Evolutionary conservation across 2,113 vertebrate genomes (phyloP).

Genomic region (Neodon shergylaensis): DNA sequence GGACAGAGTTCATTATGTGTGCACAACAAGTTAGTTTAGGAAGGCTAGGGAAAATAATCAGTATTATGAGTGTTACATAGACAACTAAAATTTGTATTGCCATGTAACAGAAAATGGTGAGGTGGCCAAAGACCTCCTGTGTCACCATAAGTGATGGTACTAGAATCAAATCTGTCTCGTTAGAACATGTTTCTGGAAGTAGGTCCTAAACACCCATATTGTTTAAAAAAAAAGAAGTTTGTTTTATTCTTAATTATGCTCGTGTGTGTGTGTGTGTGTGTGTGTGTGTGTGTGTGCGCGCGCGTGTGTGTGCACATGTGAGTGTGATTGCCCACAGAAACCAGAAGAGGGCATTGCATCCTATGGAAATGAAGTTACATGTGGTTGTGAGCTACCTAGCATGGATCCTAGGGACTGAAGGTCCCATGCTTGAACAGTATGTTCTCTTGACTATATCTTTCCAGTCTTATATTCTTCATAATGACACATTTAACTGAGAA

Average conservation of each 20-base stretch:
- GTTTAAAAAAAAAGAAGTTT: not conserved
- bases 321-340: not conserved
- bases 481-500: not conserved
- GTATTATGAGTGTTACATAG: not conserved
- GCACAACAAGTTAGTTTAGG: not conserved
- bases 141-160: not conserved
- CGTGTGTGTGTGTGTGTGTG: not conserved
- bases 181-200: not conserved
- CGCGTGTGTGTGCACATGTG: rapidly evolving
- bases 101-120: not conserved
- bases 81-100: not conserved
- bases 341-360: not conserved
- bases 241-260: not conserved
- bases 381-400: not conserved
- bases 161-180: not conserved
- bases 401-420: not conserved
- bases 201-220: not conserved
- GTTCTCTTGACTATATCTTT: not conserved
- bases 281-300: rapidly evolving
- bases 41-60: not conserved
- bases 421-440: not conserved
- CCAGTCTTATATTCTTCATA: not conserved
- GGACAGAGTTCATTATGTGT: not conserved
- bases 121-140: not conserved
- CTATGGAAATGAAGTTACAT: not conserved